A percentile compares a stretch with the other conserved stretches of the same genome.
Conservation (phyloP, 2,113 vertebrate genomes). For the Psittacara wagleri region DNA sequence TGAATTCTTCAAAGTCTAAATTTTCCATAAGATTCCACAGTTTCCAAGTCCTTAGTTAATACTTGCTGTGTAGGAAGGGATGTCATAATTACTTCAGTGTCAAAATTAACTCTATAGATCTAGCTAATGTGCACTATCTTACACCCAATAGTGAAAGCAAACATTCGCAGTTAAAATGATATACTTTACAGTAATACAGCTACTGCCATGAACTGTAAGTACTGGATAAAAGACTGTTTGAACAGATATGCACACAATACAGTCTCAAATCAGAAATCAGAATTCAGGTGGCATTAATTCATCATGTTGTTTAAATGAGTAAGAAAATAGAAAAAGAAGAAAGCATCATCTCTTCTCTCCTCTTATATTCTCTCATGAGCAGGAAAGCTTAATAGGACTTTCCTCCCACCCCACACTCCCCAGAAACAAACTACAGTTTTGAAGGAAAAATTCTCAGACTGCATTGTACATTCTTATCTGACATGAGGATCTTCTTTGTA, state of each 20-base stretch:
- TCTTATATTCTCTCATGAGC: background rate
- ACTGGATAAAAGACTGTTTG: background rate
- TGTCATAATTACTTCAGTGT: background rate
- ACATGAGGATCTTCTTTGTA: background rate
- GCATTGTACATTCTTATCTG: background rate
- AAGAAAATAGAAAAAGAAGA: background rate
- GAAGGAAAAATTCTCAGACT: background rate
- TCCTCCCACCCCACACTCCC: fast-evolving
- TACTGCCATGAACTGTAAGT: background rate
- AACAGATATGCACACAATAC: background rate
- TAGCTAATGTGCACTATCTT: background rate
- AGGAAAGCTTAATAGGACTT: background rate
- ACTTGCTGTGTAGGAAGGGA: background rate
- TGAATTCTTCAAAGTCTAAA: background rate
- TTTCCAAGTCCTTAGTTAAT: background rate
- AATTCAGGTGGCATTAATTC: background rate
- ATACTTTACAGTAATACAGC: background rate
- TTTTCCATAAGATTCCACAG: background rate
- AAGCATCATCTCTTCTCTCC: background rate
- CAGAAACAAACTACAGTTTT: background rate
- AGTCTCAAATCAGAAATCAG: background rate
- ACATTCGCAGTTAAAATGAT: fast-evolving
- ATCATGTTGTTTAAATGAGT: background rate
- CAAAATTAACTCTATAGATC: background rate
- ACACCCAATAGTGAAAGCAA: background rate